These are phyloP conservation scores for Orchestia grillus DNA, from an alignment of 1,140 invertebrate species.

Conservation along the genomic window DNA sequence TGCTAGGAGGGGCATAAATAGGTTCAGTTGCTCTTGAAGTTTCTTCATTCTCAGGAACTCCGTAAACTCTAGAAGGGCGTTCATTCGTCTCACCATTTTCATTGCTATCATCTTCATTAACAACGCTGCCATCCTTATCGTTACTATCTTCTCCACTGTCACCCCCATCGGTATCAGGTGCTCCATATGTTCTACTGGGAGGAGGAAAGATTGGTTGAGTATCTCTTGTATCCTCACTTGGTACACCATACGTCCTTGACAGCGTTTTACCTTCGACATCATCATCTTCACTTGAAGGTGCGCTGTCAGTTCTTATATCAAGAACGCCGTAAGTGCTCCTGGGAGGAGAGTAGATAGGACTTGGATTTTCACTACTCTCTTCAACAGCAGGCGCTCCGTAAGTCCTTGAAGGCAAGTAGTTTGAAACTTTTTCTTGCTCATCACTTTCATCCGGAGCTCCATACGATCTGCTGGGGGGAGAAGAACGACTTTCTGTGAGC, in stretches of 20 bases:
- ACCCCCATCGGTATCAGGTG: background rate
- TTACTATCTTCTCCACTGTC: background rate
- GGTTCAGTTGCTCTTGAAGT: background rate
- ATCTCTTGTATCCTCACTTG: background rate
- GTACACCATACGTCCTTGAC: background rate
- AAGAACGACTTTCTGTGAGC: background rate
- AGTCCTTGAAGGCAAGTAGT: background rate
- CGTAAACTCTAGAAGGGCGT: background rate
- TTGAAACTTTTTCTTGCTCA: background rate
- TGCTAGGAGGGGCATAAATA: background rate
- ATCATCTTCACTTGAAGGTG: background rate
- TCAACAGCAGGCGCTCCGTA: background rate
- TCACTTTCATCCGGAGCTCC: background rate
- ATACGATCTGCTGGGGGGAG: background rate
- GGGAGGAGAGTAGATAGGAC: background rate
- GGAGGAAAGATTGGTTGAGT: background rate
- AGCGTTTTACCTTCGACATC: background rate
- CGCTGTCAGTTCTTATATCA: background rate
- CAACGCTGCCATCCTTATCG: background rate
- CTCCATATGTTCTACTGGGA: constrained; percentile 15
- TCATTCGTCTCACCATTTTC: background rate
- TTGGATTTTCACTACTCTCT: background rate
- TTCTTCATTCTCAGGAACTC: background rate
- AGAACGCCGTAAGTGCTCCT: background rate
- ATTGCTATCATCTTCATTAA: background rate